Percentiles rank a stretch among this genome's conserved stretches.
Evolutionary conservation across 2,113 vertebrate species (phyloP).

Genomic region (Bolborhynchus lineola): DNA sequence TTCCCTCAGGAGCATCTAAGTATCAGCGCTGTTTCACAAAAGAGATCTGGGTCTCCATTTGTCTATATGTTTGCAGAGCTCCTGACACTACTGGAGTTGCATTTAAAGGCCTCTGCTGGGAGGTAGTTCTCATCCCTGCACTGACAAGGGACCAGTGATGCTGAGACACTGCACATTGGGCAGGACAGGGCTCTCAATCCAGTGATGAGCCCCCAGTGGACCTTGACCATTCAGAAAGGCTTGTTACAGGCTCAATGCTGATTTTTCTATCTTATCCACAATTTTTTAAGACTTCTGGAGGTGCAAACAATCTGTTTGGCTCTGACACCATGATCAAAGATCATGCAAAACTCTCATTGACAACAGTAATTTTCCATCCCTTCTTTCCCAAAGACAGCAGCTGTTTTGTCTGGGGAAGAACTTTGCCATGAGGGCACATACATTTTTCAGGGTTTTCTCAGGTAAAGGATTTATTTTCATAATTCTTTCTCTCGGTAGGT

Average conservation of each 20-base stretch:
- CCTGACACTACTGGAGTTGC: not conserved
- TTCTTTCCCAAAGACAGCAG: conserved; percentile 8
- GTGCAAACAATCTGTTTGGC: not conserved
- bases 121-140: not conserved
- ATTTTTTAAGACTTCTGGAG: not conserved
- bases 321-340: not conserved
- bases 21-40: not conserved
- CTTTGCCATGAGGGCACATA: not conserved
- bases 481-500: conserved; percentile 11
- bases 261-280: not conserved
- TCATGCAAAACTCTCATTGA: conserved; percentile 7
- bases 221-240: not conserved
- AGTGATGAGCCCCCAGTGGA: not conserved
- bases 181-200: not conserved
- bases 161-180: fast-evolving
- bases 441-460: conserved; percentile 39
- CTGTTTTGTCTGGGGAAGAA: not conserved
- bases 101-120: not conserved
- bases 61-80: not conserved
- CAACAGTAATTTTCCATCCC: not conserved
- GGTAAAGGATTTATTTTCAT: conserved; percentile 35
- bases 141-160: not conserved
- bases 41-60: not conserved
- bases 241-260: not conserved
- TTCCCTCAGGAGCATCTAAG: not conserved